Evolutionary conservation across 2,113 vertebrate genomes (phyloP), one percentile per base, ranked within the genome.

Genomic region (Chaetodon trifascialis): DNA sequence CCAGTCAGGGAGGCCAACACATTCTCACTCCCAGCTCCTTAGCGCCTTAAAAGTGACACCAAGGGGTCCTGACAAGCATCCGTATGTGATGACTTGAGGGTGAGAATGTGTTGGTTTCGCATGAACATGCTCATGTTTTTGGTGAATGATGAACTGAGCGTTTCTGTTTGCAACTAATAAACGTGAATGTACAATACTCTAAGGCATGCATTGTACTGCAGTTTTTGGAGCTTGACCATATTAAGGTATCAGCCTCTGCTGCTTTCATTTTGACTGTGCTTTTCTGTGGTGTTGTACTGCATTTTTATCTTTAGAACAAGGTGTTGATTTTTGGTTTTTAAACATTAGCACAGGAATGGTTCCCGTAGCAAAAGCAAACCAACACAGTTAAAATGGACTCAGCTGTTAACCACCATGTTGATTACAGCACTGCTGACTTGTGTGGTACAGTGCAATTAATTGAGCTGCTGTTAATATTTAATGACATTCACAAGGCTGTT

Each of bases 381-480:
- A 21, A 7, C 21, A 30, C 36, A 55, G 52, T 25, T 19, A n/a
- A n/a, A 42, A 66, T 44, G 14, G 34, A 42, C 16, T 36, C 21
- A 25, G 36, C 73, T 23, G 40, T 59, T 49, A 68, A 59, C 40
- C 52, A 17, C 40, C 52, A 17, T 36, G 40, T n/a, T 51, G 40
- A 54, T 8, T 40, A 58, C 12, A 54, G 17, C 40, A 34, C 73
- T 51, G 68, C 67, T 7, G 17, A 19, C 73, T 30, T 38, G 36
- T 62, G 17, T 47, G 68, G 25, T 60, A 62, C 46, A 42, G 21
- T 11, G 25, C 3, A 1, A 38, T 65, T 71, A 58, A 83, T 71
- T 86, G 21, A 75, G 11, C 52, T 30, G 63, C 52, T 34, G 21
- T 75, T 55, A 79, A 79, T 83, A 72, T 76, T 79, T 82, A 82